phyloP scores from a whole-genome alignment of 2,888 invertebrate species.

The Tillus elongatus region DNA sequence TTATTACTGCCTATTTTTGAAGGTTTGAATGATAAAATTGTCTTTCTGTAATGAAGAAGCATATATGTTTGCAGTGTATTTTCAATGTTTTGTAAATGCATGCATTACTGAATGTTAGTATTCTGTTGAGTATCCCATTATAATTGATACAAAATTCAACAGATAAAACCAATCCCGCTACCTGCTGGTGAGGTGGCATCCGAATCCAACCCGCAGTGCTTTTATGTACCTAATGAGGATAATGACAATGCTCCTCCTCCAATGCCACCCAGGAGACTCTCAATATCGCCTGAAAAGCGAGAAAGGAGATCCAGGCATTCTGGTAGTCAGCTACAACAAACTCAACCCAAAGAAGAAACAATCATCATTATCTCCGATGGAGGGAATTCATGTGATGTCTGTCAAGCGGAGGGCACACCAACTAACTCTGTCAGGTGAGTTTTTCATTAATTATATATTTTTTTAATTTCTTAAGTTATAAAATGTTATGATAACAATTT shows the following conservation, averaged over 20 bases:
- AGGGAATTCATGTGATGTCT: conserved; percentile 59
- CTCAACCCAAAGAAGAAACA: conserved; percentile 24
- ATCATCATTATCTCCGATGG: conserved; percentile 16
- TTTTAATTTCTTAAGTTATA: conserved; percentile 7
- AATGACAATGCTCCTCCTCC: conserved; percentile 45
- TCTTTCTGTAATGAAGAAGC: too few species aligned
- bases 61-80: too few species aligned
- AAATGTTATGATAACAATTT: conserved; percentile 4
- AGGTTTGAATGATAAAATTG: too few species aligned
- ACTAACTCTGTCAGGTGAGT: conserved; percentile 61
- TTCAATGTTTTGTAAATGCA: background rate
- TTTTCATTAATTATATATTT: conserved; percentile 8
- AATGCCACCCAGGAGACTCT: conserved; percentile 11
- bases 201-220: conserved; percentile 64
- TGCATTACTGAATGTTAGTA: conserved; percentile 4
- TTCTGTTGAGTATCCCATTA: too few species aligned
- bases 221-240: conserved; percentile 63
- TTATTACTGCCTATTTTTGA: too few species aligned
- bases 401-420: conserved; percentile 50
- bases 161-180: conserved; percentile 71
- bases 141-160: conserved; percentile 6
- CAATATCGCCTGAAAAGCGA: conserved; percentile 10
- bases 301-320: background rate
- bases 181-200: conserved; percentile 61
- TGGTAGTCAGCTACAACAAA: conserved; percentile 11